Evolutionary conservation across 1,140 invertebrate genomes (phyloP).

Genomic region (Zaprionus davidi): DNA sequence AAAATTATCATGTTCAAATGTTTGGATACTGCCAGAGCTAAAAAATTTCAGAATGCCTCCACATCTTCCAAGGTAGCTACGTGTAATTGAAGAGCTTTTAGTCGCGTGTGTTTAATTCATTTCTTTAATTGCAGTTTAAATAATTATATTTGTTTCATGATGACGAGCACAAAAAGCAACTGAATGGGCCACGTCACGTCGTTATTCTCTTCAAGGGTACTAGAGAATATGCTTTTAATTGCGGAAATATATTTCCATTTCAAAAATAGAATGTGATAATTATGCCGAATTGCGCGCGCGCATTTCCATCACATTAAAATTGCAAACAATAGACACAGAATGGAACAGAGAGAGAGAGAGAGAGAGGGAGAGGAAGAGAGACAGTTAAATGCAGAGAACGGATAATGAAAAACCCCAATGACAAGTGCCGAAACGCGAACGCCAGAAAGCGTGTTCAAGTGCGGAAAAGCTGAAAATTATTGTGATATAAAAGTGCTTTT

Average conservation of each 20-base stretch:
- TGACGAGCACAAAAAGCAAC: conserved; percentile 47
- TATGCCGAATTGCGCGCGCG: conserved; percentile 67
- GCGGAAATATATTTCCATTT: conserved; percentile 66
- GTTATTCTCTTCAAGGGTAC: conserved; percentile 64
- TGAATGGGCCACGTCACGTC: conserved; percentile 19
- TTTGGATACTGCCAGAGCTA: not conserved
- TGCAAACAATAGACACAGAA: conserved; percentile 60
- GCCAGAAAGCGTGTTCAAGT: conserved; percentile 54
- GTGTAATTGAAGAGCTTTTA: not conserved
- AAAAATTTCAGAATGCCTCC: not conserved
- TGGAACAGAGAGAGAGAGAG: not conserved
- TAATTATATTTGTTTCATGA: conserved; percentile 20
- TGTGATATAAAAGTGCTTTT: conserved; percentile 77
- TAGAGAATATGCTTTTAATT: conserved; percentile 78
- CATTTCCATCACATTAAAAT: conserved; percentile 80
- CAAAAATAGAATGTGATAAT: conserved; percentile 72
- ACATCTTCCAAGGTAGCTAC: not conserved
- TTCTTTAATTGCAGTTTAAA: conserved; percentile 57
- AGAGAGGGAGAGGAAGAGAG: conserved; percentile 22
- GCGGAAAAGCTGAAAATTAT: conserved; percentile 79
- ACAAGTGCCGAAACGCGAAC: conserved; percentile 13
- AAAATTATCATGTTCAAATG: conserved; percentile 22
- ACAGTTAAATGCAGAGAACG: conserved; percentile 67
- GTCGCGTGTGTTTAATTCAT: conserved; percentile 15
- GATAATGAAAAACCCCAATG: conserved; percentile 64